Conservation (phyloP, 2,888 invertebrate genomes). For the Glaucopsyche alexis region DNA sequence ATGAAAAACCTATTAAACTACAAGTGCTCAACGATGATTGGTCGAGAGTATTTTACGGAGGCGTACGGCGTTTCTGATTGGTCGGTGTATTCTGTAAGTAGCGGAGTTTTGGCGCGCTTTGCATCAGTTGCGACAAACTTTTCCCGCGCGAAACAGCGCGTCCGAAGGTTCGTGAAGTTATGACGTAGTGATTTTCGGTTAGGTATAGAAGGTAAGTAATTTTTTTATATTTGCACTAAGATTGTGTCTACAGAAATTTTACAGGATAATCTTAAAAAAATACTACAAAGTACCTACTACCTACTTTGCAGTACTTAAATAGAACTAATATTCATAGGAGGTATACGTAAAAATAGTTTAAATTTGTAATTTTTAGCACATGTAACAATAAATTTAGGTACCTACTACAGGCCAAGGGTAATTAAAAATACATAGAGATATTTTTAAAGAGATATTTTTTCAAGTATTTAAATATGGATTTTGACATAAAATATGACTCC, state of each 20-base stretch:
- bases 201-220: constrained; percentile 35
- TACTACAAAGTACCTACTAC: too few species aligned
- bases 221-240: constrained; percentile 21
- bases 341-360: too few species aligned
- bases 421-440: too few species aligned
- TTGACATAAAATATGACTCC: too few species aligned
- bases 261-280: background rate
- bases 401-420: too few species aligned
- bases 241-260: background rate
- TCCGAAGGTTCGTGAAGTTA: constrained; percentile 51
- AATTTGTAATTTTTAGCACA: too few species aligned
- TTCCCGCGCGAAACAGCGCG: constrained; percentile 56
- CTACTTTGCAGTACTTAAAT: too few species aligned
- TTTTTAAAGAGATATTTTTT: too few species aligned
- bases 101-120: constrained; percentile 69
- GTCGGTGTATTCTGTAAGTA: constrained; percentile 61
- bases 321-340: too few species aligned
- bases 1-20: constrained; percentile 74
- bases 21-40: constrained; percentile 66
- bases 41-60: constrained; percentile 53
- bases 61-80: constrained; percentile 62
- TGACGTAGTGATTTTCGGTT: constrained; percentile 48
- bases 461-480: too few species aligned
- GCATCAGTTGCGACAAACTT: constrained; percentile 62
- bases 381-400: too few species aligned